phyloP scores from a whole-genome alignment of 2,888 invertebrate species.

The Mesodorylaimus sp. region DNA sequence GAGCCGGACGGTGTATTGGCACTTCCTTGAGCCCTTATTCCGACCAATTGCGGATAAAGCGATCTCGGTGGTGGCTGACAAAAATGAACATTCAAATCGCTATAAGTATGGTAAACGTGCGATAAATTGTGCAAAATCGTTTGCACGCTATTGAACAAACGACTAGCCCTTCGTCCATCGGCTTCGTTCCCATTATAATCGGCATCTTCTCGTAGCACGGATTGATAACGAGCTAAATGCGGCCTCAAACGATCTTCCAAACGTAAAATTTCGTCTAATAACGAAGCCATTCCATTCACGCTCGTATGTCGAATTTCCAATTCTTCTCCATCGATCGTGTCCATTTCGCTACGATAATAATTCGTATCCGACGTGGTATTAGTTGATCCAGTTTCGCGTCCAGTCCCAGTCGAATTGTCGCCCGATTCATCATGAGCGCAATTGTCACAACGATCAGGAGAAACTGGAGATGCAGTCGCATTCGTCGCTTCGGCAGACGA shows the following conservation, averaged over 20 bases:
- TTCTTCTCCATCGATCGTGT: background rate
- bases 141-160: conserved; percentile 51
- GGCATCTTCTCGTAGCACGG: conserved; percentile 45
- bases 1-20: no score
- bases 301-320: conserved; percentile 28
- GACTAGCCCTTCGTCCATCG: conserved; percentile 29
- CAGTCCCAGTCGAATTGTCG: background rate
- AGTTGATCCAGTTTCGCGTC: no score
- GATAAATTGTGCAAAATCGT: conserved; percentile 64
- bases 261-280: conserved; percentile 40
- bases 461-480: background rate
- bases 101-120: conserved; percentile 69
- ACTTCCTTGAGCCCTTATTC: no score
- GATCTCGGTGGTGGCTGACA: conserved; percentile 48
- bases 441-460: background rate
- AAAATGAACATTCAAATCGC: conserved; percentile 60
- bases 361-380: background rate
- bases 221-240: conserved; percentile 45
- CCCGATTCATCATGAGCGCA: background rate
- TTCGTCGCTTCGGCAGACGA: background rate
- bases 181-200: conserved; percentile 32
- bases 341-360: background rate
- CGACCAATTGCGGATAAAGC: conserved; percentile 31
- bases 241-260: conserved; percentile 47
- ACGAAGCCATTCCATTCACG: conserved; percentile 40